These are phyloP conservation scores for Aurelia sp. DNA, from an alignment of 30 jellyfish, hydroid and myxozoan species.

Conservation along the genomic window DNA sequence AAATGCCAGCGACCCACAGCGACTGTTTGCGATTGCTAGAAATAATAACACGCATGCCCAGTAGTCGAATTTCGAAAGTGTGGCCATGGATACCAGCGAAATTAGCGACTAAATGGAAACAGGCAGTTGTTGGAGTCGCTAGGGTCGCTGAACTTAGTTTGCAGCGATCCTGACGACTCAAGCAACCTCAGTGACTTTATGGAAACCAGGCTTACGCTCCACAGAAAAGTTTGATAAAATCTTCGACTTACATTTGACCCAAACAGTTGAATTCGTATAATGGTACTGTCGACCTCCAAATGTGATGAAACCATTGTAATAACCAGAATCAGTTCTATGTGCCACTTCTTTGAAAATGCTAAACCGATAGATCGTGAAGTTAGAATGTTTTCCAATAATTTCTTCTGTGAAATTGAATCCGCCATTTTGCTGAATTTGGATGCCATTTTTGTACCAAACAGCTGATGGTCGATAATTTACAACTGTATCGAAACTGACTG, in stretches of 20 bases:
- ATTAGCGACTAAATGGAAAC: no score
- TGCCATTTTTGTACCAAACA: slow-evolving; percentile 26
- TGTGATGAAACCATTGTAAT: slow-evolving; percentile 17
- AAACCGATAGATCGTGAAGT: neutral
- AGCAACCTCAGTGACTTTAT: no score
- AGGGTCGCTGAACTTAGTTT: no score
- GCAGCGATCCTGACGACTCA: no score
- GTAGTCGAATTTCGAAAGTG: no score
- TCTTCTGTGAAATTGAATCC: neutral
- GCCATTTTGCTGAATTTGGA: neutral
- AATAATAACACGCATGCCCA: no score
- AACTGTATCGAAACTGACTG: slow-evolving; percentile 2
- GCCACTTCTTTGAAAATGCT: neutral
- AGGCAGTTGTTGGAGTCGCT: no score
- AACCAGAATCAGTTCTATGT: slow-evolving; percentile 28
- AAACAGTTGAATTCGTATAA: neutral
- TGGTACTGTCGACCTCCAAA: neutral
- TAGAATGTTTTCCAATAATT: neutral
- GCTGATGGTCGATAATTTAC: slow-evolving; percentile 27
- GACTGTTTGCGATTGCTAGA: no score
- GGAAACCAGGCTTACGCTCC: no score
- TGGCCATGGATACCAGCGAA: no score
- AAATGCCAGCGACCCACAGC: no score
- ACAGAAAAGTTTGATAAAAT: neutral
- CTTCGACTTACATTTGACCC: slow-evolving; percentile 19